Base-by-base conservation (phyloP, 2,113 vertebrate genomes). In the Lasiurus cinereus region DNA sequence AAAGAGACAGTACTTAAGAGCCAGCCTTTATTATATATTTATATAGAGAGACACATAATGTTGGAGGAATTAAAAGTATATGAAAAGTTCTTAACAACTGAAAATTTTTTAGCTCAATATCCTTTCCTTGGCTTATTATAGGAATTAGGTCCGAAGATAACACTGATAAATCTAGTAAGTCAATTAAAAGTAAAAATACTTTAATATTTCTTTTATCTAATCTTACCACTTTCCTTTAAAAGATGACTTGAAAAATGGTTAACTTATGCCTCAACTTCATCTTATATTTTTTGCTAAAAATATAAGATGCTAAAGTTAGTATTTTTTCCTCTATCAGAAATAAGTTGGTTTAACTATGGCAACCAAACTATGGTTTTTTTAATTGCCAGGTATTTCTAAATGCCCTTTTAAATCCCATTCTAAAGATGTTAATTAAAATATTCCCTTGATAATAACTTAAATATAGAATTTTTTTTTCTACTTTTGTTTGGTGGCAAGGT, bases 1-100 rank as follows among this genome's bases (percentile, higher is more conserved):
- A 50, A 91, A 27, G 67, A 97, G 85, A 72, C 8, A 78, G 90
- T 80, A 95, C 80, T 96, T 96, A 97, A 93, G 56, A 96, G 76
- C 50, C 66, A 92, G 72, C 33, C 14, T 95, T 94, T 80, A 83
- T 67, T 73, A 50, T 69, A 67, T 93, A 54, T 92, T 78, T 67
- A 83, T 19, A 74, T 2, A 14, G 5, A 76, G 0, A 0, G 52
- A 73, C 24, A 82, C 22, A 62, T 62, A 24, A 66, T 66, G 15
- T 18, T n/a, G 72, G 91, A 94, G 14, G 66, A 83, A 62, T 83
- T 79, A 73, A 82, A 94, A 48, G 64, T 2, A 77, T 59, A 22
- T 56, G 90, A 66, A 93, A 69, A 48, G 8, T 86, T 86, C 7
- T 86, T 87, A 94, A 90, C 39, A 46, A 77, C 16, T 79, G 48